A percentile compares a stretch with the other conserved stretches of the same genome.
phyloP scores from a whole-genome alignment of 2,888 invertebrate genomes.

The Hydroisotoma schaefferi region DNA sequence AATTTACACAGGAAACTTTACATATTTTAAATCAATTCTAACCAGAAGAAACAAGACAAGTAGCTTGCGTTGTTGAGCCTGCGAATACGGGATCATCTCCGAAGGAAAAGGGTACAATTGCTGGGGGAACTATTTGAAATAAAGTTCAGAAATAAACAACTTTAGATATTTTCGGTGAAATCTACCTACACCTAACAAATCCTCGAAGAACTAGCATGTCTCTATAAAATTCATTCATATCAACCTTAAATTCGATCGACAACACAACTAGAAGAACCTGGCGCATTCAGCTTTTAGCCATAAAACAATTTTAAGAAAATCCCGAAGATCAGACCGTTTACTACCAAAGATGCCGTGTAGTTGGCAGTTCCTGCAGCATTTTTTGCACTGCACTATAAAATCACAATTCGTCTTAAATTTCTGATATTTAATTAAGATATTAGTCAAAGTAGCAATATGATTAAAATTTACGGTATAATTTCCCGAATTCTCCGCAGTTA shows the following conservation, averaged over 20 bases:
- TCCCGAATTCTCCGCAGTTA: constrained; percentile 53
- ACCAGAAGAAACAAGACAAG: constrained; percentile 41
- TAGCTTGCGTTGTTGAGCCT: constrained; percentile 39
- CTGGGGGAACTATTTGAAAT: constrained; percentile 22
- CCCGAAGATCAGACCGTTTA: constrained; percentile 54
- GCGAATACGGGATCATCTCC: constrained; percentile 39
- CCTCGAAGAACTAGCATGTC: neutral
- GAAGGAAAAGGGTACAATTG: constrained; percentile 32
- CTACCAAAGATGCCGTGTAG: constrained; percentile 58
- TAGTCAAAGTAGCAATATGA: neutral
- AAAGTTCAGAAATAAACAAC: too few relatives aligned
- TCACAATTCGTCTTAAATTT: neutral
- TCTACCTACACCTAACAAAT: neutral
- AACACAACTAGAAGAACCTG: neutral
- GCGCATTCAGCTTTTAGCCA: neutral
- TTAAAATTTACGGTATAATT: constrained; percentile 58
- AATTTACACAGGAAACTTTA: neutral
- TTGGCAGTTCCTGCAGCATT: constrained; percentile 57
- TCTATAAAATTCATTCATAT: neutral
- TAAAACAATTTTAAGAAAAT: neutral
- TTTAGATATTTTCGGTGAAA: too few relatives aligned
- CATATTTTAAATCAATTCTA: constrained; percentile 3
- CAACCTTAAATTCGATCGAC: neutral
- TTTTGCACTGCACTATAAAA: constrained; percentile 23
- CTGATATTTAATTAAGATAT: too few relatives aligned